Evolutionary conservation across 2,113 vertebrate species (phyloP).

Genomic region (Pachyramphus minor): DNA sequence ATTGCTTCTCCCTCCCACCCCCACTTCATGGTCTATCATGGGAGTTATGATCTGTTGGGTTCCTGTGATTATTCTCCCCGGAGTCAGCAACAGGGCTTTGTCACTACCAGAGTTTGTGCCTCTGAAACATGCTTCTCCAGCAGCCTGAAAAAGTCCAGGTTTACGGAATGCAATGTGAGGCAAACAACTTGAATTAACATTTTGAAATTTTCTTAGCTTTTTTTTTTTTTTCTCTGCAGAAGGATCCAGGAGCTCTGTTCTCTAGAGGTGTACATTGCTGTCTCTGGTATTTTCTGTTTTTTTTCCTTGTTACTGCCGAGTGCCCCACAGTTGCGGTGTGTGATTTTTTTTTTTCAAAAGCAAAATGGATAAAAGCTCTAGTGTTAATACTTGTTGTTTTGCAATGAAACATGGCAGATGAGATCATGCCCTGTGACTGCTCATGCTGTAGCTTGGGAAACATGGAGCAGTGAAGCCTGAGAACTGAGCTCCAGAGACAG

Average conservation of each 20-base stretch:
- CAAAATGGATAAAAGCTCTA: not conserved
- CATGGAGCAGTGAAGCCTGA: conserved; percentile 16
- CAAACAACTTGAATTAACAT: not conserved
- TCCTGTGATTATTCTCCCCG: conserved; percentile 5
- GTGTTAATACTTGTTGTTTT: not conserved
- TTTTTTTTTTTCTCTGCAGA: not conserved
- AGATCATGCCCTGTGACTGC: not conserved
- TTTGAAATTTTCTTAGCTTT: not conserved
- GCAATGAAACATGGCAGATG: not conserved
- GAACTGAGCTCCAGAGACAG: conserved; percentile 1
- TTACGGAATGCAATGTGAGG: not conserved
- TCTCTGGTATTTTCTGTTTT: not conserved
- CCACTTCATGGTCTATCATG: not conserved
- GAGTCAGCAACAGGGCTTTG: not conserved
- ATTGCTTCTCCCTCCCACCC: conserved; percentile 32
- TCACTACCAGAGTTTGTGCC: not conserved
- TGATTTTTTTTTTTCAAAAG: not conserved
- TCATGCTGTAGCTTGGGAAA: not conserved
- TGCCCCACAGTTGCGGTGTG: accelerated
- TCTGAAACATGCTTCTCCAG: not conserved
- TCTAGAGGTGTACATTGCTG: accelerated
- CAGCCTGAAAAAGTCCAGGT: not conserved
- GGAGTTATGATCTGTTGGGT: conserved; percentile 19
- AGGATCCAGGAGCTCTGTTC: not conserved
- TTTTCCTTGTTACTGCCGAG: not conserved